phyloP scores from a whole-genome alignment of 2,888 invertebrate genomes.

The Hirudinaria manillensis region DNA sequence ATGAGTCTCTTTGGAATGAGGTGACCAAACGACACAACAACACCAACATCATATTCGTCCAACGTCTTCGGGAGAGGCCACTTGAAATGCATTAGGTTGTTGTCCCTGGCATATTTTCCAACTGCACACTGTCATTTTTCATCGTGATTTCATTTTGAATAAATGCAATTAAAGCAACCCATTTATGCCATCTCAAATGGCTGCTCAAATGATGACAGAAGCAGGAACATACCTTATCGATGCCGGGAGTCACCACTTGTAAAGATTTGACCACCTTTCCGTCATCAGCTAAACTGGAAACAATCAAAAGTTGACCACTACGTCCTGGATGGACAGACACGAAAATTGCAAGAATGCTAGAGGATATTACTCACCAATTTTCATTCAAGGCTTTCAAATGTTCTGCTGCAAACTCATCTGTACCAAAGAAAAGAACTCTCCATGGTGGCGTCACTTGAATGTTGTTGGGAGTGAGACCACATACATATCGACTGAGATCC shows the following conservation, averaged over 20 bases:
- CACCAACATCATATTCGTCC: slow-evolving; percentile 70
- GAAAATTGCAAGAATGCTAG: neutral
- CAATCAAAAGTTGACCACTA: neutral
- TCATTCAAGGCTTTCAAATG: slow-evolving; percentile 67
- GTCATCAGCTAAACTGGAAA: slow-evolving; percentile 11
- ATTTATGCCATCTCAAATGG: no score
- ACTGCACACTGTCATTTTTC: slow-evolving; percentile 56
- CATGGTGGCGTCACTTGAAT: slow-evolving; percentile 53
- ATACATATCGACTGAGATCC: neutral
- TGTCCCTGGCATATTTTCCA: slow-evolving; percentile 63
- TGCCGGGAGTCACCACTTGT: slow-evolving; percentile 28
- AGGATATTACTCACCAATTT: slow-evolving; percentile 61
- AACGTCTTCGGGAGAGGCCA: slow-evolving; percentile 59
- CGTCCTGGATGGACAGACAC: neutral
- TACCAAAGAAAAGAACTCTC: slow-evolving; percentile 77
- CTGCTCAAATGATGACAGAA: no score
- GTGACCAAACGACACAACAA: slow-evolving; percentile 89
- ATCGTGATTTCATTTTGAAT: slow-evolving; percentile 18
- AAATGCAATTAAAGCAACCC: no score
- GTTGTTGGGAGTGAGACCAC: neutral
- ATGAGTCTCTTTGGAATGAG: slow-evolving; percentile 74
- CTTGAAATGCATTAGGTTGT: slow-evolving; percentile 61
- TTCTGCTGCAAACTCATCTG: slow-evolving; percentile 72
- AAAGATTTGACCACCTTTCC: slow-evolving; percentile 25
- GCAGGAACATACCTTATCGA: neutral